Evolutionary conservation across 2,113 vertebrate genomes (phyloP).

Genomic region (Pollimyrus isidori): DNA sequence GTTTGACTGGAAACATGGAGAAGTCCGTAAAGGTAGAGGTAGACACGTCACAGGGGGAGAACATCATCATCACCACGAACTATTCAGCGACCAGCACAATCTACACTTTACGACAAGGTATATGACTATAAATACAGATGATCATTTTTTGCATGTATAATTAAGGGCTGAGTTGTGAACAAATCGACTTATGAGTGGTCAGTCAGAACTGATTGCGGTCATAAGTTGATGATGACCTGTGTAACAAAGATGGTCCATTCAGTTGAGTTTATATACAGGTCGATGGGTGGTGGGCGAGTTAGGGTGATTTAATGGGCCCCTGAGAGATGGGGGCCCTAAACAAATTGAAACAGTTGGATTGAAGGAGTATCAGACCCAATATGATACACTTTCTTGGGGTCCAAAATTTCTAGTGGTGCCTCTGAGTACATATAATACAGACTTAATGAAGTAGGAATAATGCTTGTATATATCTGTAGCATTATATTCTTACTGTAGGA

Average conservation of each 20-base stretch:
- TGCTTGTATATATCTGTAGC: not conserved
- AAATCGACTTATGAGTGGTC: not conserved
- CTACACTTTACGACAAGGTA: constrained; percentile 90
- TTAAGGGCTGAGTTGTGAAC: too few species aligned
- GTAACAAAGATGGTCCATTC: not conserved
- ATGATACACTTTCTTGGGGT: not conserved
- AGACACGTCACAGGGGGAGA: constrained; percentile 80
- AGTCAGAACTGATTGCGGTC: too few species aligned
- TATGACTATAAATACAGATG: not conserved
- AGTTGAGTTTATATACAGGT: not conserved
- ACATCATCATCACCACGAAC: constrained; percentile 85
- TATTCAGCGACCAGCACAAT: constrained; percentile 85
- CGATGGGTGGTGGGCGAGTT: not conserved
- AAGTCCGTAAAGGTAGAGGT: constrained; percentile 80
- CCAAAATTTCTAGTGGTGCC: not conserved
- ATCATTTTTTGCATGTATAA: too few species aligned
- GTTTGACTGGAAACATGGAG: constrained; percentile 83
- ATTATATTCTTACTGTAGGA: not conserved
- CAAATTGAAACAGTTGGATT: not conserved
- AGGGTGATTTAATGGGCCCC: not conserved
- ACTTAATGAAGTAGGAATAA: not conserved
- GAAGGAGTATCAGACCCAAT: not conserved
- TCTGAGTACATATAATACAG: not conserved
- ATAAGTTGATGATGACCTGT: not conserved
- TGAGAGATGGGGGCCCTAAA: not conserved